Base-by-base conservation (phyloP, 2,797 vertebrate species). In the Synanceia verrucosa region DNA sequence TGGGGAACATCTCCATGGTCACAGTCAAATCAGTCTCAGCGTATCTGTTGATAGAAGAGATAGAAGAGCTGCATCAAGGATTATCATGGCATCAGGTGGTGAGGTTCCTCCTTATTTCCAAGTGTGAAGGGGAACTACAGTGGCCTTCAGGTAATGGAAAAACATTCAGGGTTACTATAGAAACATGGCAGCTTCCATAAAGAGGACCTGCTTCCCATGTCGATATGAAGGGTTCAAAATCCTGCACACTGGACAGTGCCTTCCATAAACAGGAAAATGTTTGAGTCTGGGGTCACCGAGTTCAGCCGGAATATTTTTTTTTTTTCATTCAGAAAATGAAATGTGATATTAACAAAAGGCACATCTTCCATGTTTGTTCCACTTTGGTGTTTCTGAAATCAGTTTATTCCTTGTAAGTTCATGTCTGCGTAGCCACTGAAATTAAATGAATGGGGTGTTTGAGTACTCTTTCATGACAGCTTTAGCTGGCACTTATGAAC, bases 1-100 rank as follows among this genome's bases (percentile, higher is more conserved):
- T 78, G 53, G 71, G 85, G 65, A 78, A 76, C 58, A 59, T 89
- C 50, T 79, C 86, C 76, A 86, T 83, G 73, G 76, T 61, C 31
- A 83, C 59, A 3, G 73, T 50, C 78, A 72, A 84, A 90, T 63
- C 73, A 67, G 57, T 4, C 14, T 33, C 26, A 64, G 39, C 6
- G 14, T 46, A 58, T 65, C 52, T 77, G 58, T 51, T 65, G 36
- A 47, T 65, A n/a, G 28, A 4, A 29, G 28, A 29, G 28, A 29
- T 4, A 29, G 28, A 4, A 29, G 28, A 29, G 28, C 28, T n/a
- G n/a, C n/a, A n/a, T n/a, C n/a, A n/a, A n/a, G n/a, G n/a, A n/a
- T n/a, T n/a, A n/a, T n/a, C n/a, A n/a, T n/a, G n/a, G n/a, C n/a
- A n/a, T n/a, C n/a, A n/a, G n/a, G n/a, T n/a, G n/a, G n/a, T n/a